Evolutionary conservation across 1,140 invertebrate species (phyloP).

Genomic region (Popillia japonica): DNA sequence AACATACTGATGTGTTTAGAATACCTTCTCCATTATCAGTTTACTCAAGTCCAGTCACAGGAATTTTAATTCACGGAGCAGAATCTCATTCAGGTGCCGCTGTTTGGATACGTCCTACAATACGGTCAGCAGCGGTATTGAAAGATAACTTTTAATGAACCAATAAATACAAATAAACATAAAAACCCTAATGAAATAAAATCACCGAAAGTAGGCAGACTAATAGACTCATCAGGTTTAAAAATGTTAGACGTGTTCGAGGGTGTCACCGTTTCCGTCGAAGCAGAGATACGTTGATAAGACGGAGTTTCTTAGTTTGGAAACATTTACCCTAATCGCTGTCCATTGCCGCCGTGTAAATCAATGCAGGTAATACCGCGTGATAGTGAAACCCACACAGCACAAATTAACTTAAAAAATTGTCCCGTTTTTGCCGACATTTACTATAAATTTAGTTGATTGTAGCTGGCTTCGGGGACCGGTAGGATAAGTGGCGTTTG

Average conservation of each 20-base stretch:
- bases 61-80: constrained; percentile 24
- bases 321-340: constrained; percentile 55
- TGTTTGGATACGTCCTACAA: not conserved
- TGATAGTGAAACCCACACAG: constrained; percentile 43
- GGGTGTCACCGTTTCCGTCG: constrained; percentile 52
- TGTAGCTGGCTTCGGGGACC: constrained; percentile 48
- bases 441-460: constrained; percentile 45
- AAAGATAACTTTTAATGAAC: constrained; percentile 37
- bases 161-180: constrained; percentile 35
- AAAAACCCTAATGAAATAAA: constrained; percentile 49
- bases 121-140: constrained; percentile 33
- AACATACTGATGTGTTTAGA: constrained; percentile 5
- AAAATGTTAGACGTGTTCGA: constrained; percentile 55
- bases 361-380: constrained; percentile 47
- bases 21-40: constrained; percentile 10
- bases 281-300: constrained; percentile 50
- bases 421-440: constrained; percentile 23
- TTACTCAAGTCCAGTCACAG: constrained; percentile 18
- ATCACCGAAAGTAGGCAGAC: constrained; percentile 57
- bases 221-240: constrained; percentile 56
- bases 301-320: constrained; percentile 46
- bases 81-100: constrained; percentile 3
- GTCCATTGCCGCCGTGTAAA: constrained; percentile 52
- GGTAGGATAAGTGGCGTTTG: constrained; percentile 51
- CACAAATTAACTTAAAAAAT: constrained; percentile 45